Evolutionary conservation across 1,140 invertebrate genomes (phyloP).

Genomic region (Hormaphis cornu): DNA sequence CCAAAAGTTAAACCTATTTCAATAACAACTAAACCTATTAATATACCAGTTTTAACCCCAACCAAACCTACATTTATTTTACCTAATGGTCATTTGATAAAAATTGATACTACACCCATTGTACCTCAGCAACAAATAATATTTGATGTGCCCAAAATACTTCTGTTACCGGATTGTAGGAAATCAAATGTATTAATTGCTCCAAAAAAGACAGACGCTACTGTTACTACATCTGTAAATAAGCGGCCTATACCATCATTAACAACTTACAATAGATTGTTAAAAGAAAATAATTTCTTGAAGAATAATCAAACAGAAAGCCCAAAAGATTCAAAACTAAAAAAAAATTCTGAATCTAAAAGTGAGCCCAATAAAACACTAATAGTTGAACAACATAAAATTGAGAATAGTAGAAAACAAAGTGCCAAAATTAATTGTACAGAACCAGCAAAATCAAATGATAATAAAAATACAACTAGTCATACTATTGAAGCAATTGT

Average conservation of each 20-base stretch:
- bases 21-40: slow-evolving; percentile 6
- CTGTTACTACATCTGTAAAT: slow-evolving; percentile 28
- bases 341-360: slow-evolving; percentile 31
- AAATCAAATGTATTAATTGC: slow-evolving; percentile 23
- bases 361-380: slow-evolving; percentile 32
- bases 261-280: slow-evolving; percentile 5
- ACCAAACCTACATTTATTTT: slow-evolving; percentile 23
- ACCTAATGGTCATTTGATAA: slow-evolving; percentile 21
- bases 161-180: slow-evolving; percentile 1
- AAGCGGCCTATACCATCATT: slow-evolving; percentile 33
- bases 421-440: slow-evolving; percentile 1
- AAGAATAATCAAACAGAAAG: slow-evolving; percentile 20
- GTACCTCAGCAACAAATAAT: slow-evolving; percentile 23
- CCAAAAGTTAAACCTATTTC: slow-evolving; percentile 12
- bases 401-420: slow-evolving; percentile 24
- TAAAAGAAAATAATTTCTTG: slow-evolving; percentile 37
- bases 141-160: slow-evolving; percentile 16
- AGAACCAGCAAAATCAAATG: slow-evolving; percentile 3
- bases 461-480: slow-evolving; percentile 7
- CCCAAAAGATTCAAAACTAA: slow-evolving; percentile 33
- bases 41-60: slow-evolving; percentile 10
- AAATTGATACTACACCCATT: slow-evolving; percentile 18
- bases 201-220: slow-evolving; percentile 27
- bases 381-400: slow-evolving; percentile 24
- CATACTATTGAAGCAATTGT: slow-evolving; percentile 29